Base-by-base conservation (phyloP, 2,113 vertebrate species). In the Panthera tigris region DNA sequence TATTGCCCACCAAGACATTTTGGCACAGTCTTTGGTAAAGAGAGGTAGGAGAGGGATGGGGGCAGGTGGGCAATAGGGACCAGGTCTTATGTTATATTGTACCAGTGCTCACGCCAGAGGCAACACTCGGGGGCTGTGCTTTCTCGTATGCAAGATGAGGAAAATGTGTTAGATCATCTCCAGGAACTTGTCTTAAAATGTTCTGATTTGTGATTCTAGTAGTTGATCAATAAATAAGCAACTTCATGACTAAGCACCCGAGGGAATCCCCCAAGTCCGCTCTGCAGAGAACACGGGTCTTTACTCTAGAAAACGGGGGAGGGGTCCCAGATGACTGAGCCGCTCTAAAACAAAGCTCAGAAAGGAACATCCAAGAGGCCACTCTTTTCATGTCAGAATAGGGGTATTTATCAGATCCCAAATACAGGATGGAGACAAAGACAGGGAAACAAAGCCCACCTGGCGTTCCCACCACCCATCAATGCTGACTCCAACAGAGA, bases 401-500 rank as follows among this genome's bases (percentile, higher is more conserved):
- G 2, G 19, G 66, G 12, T 57, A 90, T 55, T 31, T 33, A 95
- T 94, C 86, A 68, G 39, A 76, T 91, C 0, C 48, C 93, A 86
- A 81, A 80, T 31, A 97, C 5, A 84, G 81, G 95, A 19, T 4
- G 5, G 57, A n/a, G 85, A 85, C 65, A 96, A 95, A 50, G 87
- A 94, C 27, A 4, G 65, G 23, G 36, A 16, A 63, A 79, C 63
- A 97, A 95, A 91, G 86, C 29, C 50, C 12, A 57, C 86, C 31
- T 68, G 78, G 25, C 7, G 61, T 96, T 88, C 78, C 81, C 33
- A 66, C 78, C 39, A 65, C 89, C 93, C 95, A 96, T 91, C 88
- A 94, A 94, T 94, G 89, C 48, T 5, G 0, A 78, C 89, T 96
- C 95, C 92, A 97, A 78, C 93, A 65, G 50, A 48, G 66, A 63